Conservation (phyloP, 2,113 vertebrate genomes). For the Scophthalmus maximus region DNA sequence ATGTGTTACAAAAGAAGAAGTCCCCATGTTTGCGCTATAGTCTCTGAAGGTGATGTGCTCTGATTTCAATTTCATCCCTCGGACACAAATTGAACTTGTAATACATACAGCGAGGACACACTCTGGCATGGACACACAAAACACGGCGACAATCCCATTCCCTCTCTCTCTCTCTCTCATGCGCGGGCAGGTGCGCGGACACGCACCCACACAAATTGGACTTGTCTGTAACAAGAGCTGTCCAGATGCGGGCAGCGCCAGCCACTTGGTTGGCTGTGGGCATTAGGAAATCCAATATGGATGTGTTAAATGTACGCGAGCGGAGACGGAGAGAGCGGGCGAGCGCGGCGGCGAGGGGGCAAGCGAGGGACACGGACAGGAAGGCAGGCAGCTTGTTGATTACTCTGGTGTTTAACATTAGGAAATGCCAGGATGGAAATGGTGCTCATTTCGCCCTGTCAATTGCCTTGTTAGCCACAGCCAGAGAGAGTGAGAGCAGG, state of each 20-base stretch:
- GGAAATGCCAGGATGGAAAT: conserved; percentile 77
- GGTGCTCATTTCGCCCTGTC: conserved; percentile 70
- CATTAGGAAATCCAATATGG: conserved; percentile 77
- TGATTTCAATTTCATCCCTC: conserved; percentile 43
- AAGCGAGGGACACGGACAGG: conserved; percentile 60
- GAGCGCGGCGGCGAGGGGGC: conserved; percentile 24
- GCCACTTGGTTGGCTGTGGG: conserved; percentile 53
- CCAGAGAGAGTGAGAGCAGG: conserved; percentile 55
- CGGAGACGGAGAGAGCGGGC: conserved; percentile 43
- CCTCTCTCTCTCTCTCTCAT: conserved; percentile 1
- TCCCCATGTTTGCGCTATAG: conserved; percentile 26
- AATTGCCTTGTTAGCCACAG: conserved; percentile 78
- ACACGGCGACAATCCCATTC: conserved; percentile 15
- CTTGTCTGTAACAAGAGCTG: conserved; percentile 70
- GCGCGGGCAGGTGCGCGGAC: conserved; percentile 42
- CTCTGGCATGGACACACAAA: conserved; percentile 11
- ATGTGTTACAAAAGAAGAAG: conserved; percentile 16
- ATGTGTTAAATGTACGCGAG: conserved; percentile 69
- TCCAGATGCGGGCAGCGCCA: conserved; percentile 50
- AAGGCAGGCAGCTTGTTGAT: conserved; percentile 74
- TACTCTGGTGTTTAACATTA: conserved; percentile 81
- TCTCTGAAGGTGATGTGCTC: conserved; percentile 19
- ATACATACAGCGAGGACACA: conserved; percentile 34
- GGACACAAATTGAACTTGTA: conserved; percentile 55
- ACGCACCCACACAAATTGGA: conserved; percentile 57